Evolutionary conservation across 2,113 vertebrate genomes (phyloP).

Genomic region (Benitochromis conjunctus): DNA sequence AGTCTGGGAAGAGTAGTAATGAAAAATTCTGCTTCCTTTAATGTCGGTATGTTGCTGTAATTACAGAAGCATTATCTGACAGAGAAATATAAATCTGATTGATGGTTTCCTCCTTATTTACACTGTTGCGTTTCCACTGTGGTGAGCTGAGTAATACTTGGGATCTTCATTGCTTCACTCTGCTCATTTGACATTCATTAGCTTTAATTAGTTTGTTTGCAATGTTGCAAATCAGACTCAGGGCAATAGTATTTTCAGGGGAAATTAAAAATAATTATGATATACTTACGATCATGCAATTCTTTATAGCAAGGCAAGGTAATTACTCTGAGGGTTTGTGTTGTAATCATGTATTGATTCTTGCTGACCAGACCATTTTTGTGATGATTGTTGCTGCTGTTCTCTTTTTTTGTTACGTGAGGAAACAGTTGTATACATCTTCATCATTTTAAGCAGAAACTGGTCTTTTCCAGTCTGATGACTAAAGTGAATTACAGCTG

Average conservation of each 20-base stretch:
- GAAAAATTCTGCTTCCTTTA: neutral
- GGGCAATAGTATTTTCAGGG: constrained; percentile 6
- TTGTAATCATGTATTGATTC: neutral
- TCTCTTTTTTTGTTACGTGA: neutral
- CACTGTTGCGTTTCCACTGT: neutral
- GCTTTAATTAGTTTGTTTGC: constrained; percentile 40
- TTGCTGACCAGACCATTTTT: neutral
- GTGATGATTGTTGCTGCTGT: neutral
- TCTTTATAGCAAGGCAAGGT: neutral
- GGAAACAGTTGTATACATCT: neutral
- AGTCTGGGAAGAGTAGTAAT: neutral
- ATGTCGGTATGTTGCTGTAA: neutral
- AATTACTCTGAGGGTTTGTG: neutral
- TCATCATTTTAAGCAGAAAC: neutral
- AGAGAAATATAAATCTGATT: neutral
- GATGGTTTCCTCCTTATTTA: constrained; percentile 7
- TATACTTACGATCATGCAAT: neutral
- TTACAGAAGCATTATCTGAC: neutral
- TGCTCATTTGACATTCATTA: constrained; percentile 36
- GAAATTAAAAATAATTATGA: constrained; percentile 8
- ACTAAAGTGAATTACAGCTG: neutral
- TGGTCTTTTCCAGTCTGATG: neutral
- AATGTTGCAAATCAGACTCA: constrained; percentile 7
- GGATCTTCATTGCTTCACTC: constrained; percentile 15
- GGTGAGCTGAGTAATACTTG: neutral